A percentile compares a stretch with the other conserved stretches of the same genome.
Evolutionary conservation across 2,797 vertebrate genomes (phyloP).

Genomic region (Petrocephalus sullivani): DNA sequence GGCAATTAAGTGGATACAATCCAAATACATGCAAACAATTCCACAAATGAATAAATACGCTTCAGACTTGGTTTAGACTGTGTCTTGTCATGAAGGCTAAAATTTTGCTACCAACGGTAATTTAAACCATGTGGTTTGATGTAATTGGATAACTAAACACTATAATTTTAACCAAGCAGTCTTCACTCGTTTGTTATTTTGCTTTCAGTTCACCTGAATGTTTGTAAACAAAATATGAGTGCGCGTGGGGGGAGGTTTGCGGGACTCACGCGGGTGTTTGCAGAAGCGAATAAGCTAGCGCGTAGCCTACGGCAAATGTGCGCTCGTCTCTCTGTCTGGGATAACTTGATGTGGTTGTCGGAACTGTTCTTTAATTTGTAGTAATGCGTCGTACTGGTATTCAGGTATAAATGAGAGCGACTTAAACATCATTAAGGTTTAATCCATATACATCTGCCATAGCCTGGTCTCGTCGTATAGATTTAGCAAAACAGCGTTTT

Average conservation of each 20-base stretch:
- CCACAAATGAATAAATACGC: slow-evolving; percentile 21
- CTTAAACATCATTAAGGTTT: slow-evolving; percentile 13
- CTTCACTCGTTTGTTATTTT: slow-evolving; percentile 23
- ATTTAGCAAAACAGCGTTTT: not conserved
- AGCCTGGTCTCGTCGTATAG: not conserved
- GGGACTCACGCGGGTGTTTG: not conserved
- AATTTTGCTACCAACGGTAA: slow-evolving; percentile 26
- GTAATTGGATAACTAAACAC: slow-evolving; percentile 31
- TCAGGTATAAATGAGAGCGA: slow-evolving; percentile 5
- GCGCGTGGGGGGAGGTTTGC: not conserved
- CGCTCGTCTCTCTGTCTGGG: not conserved
- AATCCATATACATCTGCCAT: not conserved
- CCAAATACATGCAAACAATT: slow-evolving; percentile 14
- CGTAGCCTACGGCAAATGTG: not conserved
- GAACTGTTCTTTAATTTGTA: slow-evolving; percentile 13
- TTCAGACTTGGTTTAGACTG: slow-evolving; percentile 21
- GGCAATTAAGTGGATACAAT: slow-evolving; percentile 5
- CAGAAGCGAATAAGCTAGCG: not conserved
- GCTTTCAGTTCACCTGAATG: slow-evolving; percentile 25
- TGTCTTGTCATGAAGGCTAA: slow-evolving; percentile 24
- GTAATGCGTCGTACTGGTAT: slow-evolving; percentile 14
- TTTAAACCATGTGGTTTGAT: slow-evolving; percentile 29
- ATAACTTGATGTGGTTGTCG: not conserved
- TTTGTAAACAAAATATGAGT: slow-evolving; percentile 29
- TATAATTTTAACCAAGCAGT: slow-evolving; percentile 28